Percentiles rank a stretch among this genome's conserved stretches.
phyloP scores from a whole-genome alignment of 2,888 invertebrate species.

The Tetranychus truncatus region DNA sequence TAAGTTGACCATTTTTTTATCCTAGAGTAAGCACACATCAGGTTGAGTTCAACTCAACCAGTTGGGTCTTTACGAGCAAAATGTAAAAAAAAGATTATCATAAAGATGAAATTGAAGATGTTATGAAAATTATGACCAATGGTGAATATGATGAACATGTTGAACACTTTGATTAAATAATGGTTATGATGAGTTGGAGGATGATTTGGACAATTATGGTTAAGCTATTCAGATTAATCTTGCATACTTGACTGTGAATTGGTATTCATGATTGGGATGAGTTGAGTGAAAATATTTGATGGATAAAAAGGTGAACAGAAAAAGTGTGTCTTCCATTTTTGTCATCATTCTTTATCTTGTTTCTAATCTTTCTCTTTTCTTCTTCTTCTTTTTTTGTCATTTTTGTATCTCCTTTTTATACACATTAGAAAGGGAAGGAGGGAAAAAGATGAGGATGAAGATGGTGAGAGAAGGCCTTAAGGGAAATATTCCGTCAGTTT shows the following conservation, averaged over 20 bases:
- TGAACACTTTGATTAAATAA: neutral
- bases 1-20: too few relatives aligned
- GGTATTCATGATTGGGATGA: neutral
- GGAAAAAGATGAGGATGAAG: neutral
- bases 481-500: conserved; percentile 6
- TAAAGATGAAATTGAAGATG: neutral
- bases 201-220: too few relatives aligned
- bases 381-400: neutral
- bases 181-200: too few relatives aligned
- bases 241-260: too few relatives aligned
- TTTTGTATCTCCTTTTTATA: neutral
- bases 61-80: neutral
- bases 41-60: neutral
- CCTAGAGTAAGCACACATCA: too few relatives aligned
- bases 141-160: neutral
- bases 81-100: neutral
- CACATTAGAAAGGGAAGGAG: neutral
- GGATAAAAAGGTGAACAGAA: too few relatives aligned
- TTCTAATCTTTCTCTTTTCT: neutral
- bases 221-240: too few relatives aligned
- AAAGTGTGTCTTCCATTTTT: neutral
- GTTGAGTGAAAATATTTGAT: neutral
- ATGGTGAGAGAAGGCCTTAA: conserved; percentile 6
- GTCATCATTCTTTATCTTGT: neutral
- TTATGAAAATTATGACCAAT: too few relatives aligned